Conservation (phyloP, 2,113 vertebrate genomes). For the Perca schrenkii region DNA sequence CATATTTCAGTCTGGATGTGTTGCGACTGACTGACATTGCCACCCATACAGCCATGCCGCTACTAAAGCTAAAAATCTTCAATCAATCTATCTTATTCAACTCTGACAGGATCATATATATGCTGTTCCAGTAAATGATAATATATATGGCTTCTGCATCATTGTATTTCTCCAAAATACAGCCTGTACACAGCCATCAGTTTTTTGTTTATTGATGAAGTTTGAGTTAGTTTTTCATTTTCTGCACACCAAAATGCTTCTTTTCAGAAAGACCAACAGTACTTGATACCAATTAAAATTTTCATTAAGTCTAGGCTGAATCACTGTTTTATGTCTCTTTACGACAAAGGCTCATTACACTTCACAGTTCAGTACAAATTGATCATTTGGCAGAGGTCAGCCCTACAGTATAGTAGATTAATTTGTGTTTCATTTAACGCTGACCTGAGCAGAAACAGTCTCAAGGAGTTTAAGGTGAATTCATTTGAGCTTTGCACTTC, state of each 20-base stretch:
- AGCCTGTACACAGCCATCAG: background rate
- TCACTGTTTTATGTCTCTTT: constrained; percentile 10
- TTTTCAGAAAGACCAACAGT: background rate
- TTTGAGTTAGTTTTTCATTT: background rate
- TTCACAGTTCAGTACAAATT: constrained; percentile 23
- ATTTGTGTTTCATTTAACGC: constrained; percentile 61
- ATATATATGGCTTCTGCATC: background rate
- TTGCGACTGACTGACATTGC: background rate
- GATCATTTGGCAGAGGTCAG: constrained; percentile 54
- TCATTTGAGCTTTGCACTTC: constrained; percentile 53
- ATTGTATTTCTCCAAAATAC: background rate
- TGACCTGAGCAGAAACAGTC: constrained; percentile 60
- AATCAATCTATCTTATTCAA: background rate
- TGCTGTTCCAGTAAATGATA: background rate
- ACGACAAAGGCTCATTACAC: constrained; percentile 10
- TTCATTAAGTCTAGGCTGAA: background rate
- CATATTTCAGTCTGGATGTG: background rate
- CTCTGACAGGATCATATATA: background rate
- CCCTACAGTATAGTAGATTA: constrained; percentile 17
- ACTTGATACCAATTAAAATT: constrained; percentile 1
- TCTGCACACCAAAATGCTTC: background rate
- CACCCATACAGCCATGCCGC: background rate
- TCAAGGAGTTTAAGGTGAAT: constrained; percentile 60
- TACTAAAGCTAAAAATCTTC: background rate
- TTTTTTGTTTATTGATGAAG: background rate